These are phyloP conservation scores for Phalacrocorax carbo DNA, from an alignment of 2,113 vertebrate species.

Conservation along the genomic window DNA sequence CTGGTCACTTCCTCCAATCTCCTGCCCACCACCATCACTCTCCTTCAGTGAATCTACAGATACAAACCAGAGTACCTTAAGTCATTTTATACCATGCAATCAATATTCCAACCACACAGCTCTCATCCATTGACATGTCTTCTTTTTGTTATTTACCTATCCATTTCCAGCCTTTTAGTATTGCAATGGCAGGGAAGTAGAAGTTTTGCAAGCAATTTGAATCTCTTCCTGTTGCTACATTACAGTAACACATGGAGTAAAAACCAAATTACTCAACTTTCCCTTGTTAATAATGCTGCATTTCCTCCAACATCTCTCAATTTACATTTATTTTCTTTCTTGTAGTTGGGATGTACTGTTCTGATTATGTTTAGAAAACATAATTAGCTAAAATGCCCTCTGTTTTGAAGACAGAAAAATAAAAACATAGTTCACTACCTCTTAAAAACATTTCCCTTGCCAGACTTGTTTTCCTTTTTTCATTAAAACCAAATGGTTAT, in stretches of 20 bases:
- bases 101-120: neutral
- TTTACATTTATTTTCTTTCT: neutral
- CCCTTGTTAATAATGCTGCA: neutral
- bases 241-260: neutral
- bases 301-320: neutral
- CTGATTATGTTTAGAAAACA: neutral
- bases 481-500: neutral
- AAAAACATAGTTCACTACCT: neutral
- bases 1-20: neutral
- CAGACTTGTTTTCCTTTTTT: constrained; percentile 16
- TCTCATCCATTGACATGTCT: neutral
- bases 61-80: neutral
- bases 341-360: neutral
- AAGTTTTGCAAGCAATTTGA: neutral
- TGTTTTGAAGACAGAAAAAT: constrained; percentile 10
- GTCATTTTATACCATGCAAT: neutral
- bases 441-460: neutral
- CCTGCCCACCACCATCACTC: neutral
- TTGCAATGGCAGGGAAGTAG: neutral
- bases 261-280: neutral
- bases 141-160: neutral
- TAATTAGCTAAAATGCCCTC: constrained; percentile 14
- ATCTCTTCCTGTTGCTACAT: neutral
- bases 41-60: neutral
- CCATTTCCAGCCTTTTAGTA: neutral